phyloP scores from a whole-genome alignment of 64 coral and sea anemone genomes.

The Orbicella faveolata region DNA sequence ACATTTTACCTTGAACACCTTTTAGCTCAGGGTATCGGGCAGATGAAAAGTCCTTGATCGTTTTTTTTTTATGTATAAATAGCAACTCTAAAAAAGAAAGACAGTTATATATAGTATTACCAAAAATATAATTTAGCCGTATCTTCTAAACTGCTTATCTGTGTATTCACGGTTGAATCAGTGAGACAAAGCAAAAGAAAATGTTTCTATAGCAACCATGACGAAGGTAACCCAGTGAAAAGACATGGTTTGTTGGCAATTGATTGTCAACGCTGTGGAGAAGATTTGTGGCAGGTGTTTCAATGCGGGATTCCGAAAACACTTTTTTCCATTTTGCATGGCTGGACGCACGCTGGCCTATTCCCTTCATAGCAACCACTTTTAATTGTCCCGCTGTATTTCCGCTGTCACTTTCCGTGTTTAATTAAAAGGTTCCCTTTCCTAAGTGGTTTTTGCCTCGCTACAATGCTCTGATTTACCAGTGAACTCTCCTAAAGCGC shows the following conservation, averaged over 20 bases:
- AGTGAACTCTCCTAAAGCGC: constrained; percentile 5
- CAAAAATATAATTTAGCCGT: neutral
- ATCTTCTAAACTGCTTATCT: neutral
- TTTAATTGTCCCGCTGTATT: constrained; percentile 7
- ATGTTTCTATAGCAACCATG: constrained; percentile 4
- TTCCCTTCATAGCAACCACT: neutral
- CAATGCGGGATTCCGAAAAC: neutral
- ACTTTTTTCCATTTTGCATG: neutral
- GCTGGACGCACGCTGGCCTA: neutral
- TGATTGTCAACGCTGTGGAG: constrained; percentile 15
- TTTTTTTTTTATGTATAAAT: neutral
- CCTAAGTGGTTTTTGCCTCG: neutral
- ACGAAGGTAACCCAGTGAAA: constrained; percentile 13
- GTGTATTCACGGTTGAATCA: neutral
- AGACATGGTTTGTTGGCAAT: neutral
- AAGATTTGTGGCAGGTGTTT: constrained; percentile 24
- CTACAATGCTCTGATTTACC: neutral
- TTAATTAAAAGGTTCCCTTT: neutral
- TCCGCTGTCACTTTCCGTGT: neutral
- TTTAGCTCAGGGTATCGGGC: neutral
- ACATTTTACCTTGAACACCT: neutral
- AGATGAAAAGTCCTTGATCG: neutral
- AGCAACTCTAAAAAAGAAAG: neutral
- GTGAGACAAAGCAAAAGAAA: neutral
- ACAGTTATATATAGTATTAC: neutral